Evolutionary conservation across 2,797 vertebrate genomes (phyloP).

Genomic region (Toxotes lorentzi): DNA sequence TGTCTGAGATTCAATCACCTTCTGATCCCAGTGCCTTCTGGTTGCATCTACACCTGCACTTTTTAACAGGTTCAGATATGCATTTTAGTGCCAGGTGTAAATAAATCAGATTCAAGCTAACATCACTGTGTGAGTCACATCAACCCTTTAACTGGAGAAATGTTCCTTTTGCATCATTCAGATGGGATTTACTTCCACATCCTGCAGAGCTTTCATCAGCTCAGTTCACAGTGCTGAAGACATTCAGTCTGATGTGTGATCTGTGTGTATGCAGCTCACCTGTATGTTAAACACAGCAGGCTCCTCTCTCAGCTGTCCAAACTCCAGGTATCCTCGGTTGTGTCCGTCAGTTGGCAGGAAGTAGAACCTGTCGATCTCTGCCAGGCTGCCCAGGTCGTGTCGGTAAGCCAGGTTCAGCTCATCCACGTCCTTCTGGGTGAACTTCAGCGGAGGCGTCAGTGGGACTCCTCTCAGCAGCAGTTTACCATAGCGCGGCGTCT

Average conservation of each 20-base stretch:
- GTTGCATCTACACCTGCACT: too few relatives aligned
- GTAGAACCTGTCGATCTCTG: constrained; percentile 76
- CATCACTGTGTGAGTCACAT: too few relatives aligned
- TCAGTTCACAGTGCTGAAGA: too few relatives aligned
- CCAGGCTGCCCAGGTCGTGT: constrained; percentile 66
- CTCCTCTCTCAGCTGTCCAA: constrained; percentile 80
- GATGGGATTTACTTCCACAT: too few relatives aligned
- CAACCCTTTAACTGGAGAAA: too few relatives aligned
- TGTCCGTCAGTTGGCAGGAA: constrained; percentile 81
- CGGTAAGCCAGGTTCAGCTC: constrained; percentile 75
- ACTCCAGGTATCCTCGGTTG: constrained; percentile 81
- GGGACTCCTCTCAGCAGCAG: constrained; percentile 76
- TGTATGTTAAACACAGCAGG: constrained; percentile 78
- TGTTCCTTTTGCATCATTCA: too few relatives aligned
- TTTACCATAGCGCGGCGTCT: constrained; percentile 70
- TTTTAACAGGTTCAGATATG: too few relatives aligned
- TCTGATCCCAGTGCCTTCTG: too few relatives aligned
- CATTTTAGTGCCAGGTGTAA: too few relatives aligned
- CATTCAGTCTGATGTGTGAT: neutral
- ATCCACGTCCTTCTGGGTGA: constrained; percentile 84
- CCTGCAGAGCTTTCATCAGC: too few relatives aligned
- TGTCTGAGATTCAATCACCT: too few relatives aligned
- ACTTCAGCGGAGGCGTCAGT: constrained; percentile 36
- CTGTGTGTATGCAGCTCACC: constrained; percentile 53
- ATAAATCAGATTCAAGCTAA: too few relatives aligned